These are phyloP conservation scores for Siphlonurus alternatus DNA, from an alignment of 2,888 invertebrate species.

Conservation along the genomic window DNA sequence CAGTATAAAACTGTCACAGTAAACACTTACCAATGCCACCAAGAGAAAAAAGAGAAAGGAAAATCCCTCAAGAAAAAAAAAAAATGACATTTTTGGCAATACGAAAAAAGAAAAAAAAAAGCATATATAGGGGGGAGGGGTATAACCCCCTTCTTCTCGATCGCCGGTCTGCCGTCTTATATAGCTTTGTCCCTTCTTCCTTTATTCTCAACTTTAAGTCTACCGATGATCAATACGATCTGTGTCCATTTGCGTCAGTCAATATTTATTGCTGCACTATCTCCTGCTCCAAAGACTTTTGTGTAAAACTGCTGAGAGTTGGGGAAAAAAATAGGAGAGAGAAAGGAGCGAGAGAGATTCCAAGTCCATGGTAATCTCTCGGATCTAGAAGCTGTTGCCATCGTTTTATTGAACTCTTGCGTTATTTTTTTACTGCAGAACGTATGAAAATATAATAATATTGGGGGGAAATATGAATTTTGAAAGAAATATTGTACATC, in stretches of 20 bases:
- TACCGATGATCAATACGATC: conserved; percentile 3
- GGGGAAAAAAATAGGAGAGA: conserved; percentile 8
- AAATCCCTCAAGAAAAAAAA: not conserved
- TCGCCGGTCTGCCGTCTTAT: not conserved
- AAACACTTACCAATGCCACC: not conserved
- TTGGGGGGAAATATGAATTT: no score
- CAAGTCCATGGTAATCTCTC: conserved; percentile 11
- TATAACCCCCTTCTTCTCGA: not conserved
- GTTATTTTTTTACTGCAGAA: not conserved
- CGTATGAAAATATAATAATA: not conserved
- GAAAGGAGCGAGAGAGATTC: not conserved
- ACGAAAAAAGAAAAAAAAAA: not conserved
- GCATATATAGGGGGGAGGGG: not conserved
- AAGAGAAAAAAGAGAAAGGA: not conserved
- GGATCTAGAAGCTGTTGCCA: conserved; percentile 14
- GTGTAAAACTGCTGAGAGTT: conserved; percentile 14
- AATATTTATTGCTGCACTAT: conserved; percentile 15
- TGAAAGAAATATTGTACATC: no score
- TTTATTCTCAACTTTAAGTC: conserved; percentile 1
- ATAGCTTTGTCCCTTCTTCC: not conserved
- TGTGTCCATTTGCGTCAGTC: conserved; percentile 14
- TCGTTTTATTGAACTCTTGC: conserved; percentile 10
- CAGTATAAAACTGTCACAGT: conserved; percentile 1
- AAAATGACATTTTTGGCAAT: not conserved
- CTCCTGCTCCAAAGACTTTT: conserved; percentile 8